A percentile compares a stretch with the other conserved stretches of the same genome.
These are phyloP conservation scores for Takifugu ocellatus DNA, from an alignment of 2,797 vertebrate genomes.

Conservation along the genomic window DNA sequence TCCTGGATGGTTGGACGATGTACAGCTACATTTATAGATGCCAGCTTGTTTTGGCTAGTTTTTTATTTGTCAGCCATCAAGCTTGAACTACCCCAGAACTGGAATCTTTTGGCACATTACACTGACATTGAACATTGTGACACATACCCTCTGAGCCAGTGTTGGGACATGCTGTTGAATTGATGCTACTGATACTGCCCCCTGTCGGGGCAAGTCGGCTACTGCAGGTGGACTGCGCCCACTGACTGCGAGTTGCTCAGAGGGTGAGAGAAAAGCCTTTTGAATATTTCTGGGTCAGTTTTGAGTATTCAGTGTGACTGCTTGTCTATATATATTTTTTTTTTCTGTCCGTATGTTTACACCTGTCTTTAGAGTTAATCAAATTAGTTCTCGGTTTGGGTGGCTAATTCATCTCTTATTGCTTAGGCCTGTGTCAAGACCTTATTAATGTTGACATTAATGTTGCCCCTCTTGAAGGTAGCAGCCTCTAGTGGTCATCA, in stretches of 20 bases:
- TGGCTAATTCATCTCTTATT: constrained; percentile 13
- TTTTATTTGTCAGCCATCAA: constrained; percentile 58
- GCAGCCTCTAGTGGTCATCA: no score
- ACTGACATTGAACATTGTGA: constrained; percentile 12
- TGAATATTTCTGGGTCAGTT: constrained; percentile 22
- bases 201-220: constrained; percentile 13
- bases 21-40: constrained; percentile 36
- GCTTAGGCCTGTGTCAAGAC: constrained; percentile 11
- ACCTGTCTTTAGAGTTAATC: constrained; percentile 28
- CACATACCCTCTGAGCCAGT: constrained; percentile 37
- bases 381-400: constrained; percentile 19
- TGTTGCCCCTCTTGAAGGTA: constrained; percentile 3
- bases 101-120: constrained; percentile 47
- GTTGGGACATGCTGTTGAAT: constrained; percentile 52
- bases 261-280: constrained; percentile 31
- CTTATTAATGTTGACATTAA: constrained; percentile 4
- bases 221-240: constrained; percentile 31
- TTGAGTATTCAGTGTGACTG: constrained; percentile 28
- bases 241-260: constrained; percentile 20
- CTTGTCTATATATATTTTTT: constrained; percentile 33
- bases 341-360: constrained; percentile 57
- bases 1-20: constrained; percentile 45
- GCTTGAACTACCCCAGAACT: constrained; percentile 28
- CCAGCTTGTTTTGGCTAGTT: constrained; percentile 34
- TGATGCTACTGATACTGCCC: constrained; percentile 49